Conservation (phyloP, 1,140 invertebrate species). For the Nomia melanderi region DNA sequence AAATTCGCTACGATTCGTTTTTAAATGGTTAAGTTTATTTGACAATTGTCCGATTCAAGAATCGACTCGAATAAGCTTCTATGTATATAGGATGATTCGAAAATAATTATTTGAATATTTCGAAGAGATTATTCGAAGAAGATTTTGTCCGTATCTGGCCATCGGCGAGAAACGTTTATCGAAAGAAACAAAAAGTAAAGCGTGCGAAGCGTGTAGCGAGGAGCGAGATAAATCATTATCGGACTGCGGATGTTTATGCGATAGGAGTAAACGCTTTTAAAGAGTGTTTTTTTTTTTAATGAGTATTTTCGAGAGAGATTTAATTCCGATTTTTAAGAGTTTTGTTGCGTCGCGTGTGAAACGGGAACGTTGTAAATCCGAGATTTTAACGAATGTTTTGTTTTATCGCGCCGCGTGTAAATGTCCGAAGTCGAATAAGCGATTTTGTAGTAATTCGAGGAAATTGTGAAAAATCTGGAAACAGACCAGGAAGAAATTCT, state of each 20-base stretch:
- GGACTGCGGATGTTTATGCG: conserved; percentile 1
- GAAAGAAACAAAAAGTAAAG: not conserved
- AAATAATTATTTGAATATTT: too few relatives aligned
- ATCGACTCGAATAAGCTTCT: not conserved
- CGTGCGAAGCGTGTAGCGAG: not conserved
- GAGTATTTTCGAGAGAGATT: not conserved
- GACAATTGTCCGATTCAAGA: not conserved
- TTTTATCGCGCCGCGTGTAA: not conserved
- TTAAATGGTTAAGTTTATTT: too few relatives aligned
- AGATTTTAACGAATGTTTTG: not conserved
- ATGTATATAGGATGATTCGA: not conserved
- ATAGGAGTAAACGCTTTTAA: not conserved
- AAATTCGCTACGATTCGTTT: not conserved
- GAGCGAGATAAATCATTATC: not conserved
- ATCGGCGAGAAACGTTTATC: not conserved
- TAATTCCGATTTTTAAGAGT: not conserved
- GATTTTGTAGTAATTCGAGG: not conserved
- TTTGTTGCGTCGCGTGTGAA: not conserved
- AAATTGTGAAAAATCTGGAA: not conserved
- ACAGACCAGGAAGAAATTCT: not conserved
- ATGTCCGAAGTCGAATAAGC: not conserved
- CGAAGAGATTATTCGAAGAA: not conserved
- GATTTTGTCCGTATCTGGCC: not conserved
- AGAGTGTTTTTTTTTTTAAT: too few relatives aligned
- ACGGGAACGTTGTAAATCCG: not conserved